Conservation (phyloP, 2,888 invertebrate genomes). For the Seira sanloemensis region DNA sequence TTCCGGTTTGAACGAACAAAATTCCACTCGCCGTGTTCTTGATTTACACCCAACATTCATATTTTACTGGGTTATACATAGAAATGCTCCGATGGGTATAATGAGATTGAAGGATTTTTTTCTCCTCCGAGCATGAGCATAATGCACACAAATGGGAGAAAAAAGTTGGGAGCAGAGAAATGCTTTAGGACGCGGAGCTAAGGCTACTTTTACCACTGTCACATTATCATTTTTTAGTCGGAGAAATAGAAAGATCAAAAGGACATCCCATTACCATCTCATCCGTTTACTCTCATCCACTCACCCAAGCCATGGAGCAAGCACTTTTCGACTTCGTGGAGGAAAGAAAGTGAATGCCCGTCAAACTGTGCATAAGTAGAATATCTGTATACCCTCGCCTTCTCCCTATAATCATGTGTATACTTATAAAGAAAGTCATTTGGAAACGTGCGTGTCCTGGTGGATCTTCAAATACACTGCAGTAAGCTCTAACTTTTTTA, state of each 20-base stretch:
- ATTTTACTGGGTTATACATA: not conserved
- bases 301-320: constrained; percentile 48
- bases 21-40: not conserved
- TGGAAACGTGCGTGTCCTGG: constrained; percentile 27
- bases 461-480: not conserved
- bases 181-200: constrained; percentile 27
- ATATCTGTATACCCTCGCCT: too few relatives aligned
- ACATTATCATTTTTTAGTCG: constrained; percentile 63
- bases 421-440: too few relatives aligned
- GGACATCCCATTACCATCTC: constrained; percentile 67
- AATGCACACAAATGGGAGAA: not conserved
- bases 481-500: not conserved
- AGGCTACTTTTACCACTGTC: constrained; percentile 53
- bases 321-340: not conserved
- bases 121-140: too few relatives aligned
- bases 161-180: too few relatives aligned
- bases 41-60: not conserved
- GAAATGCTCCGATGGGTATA: not conserved
- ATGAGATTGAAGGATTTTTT: not conserved
- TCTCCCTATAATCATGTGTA: too few relatives aligned
- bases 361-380: not conserved
- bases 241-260: constrained; percentile 56
- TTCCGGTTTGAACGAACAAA: too few relatives aligned
- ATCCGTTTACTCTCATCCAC: constrained; percentile 63
- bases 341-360: not conserved